Evolutionary conservation across 2,113 vertebrate genomes (phyloP), one percentile per base, ranked within the genome.

Genomic region (Muntiacus muntjak): DNA sequence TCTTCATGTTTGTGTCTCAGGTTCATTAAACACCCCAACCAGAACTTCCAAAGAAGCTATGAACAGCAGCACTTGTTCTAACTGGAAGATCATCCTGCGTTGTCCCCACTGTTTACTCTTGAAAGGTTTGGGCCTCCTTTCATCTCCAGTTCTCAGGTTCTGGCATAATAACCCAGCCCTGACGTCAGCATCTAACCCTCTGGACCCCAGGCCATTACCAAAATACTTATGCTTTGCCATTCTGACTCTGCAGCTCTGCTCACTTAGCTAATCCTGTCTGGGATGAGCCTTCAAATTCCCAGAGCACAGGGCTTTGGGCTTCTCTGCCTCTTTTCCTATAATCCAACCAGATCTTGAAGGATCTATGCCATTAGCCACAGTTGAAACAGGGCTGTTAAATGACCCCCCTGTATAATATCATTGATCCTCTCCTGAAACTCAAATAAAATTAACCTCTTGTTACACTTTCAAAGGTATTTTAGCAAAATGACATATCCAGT

Each of bases 31-130:
- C 74, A 60, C 96, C 88, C 93, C 45, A 33, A 30, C 45, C 85
- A 76, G 92, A 92, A 95, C 97, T 97, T 98, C 96, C 97, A 97
- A 98, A 74, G 96, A 81, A 88, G 28, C 81, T 33, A 7, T 60
- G 81, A 88, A 57, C 33, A 45, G 74, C 64, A 79, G 23, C 58
- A 50, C 92, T 85, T 87, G 57, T 87, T 97, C 95, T 96, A 87
- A 90, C 93, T 88, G 94, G 76, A 95, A 82, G 50, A 85, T 88
- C 87, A 52, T 58, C 54, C 84, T 12, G 36, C 45, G 94, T 50
- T 36, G 57, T 91, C 95, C 90, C 36, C 67, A 40, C 47, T 96
- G 81, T 96, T 96, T 96, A 96, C 67, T 97, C 85, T 86, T 67
- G 47, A 92, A 83, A 25, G 79, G 71, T 92, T 26, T 54, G 64